Evolutionary conservation across 2,113 vertebrate genomes (phyloP), one percentile per base, ranked within the genome.

Genomic region (Romanogobio albipinnatus): DNA sequence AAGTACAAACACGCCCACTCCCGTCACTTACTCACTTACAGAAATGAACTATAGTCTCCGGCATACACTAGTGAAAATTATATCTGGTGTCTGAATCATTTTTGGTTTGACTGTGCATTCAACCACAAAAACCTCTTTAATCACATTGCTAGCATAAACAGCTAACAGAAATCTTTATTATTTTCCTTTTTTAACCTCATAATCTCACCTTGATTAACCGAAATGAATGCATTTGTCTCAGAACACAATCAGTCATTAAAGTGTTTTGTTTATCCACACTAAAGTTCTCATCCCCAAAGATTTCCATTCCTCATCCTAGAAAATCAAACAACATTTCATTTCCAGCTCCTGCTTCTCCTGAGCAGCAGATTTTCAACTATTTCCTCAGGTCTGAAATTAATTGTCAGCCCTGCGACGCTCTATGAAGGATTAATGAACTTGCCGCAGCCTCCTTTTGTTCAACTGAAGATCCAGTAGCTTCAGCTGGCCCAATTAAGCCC

Each of bases 401-500:
- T 77, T 87, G 83, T 84, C 45, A 76, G 73, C 33, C 10, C 11
- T 62, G 75, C 5, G 3, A n/a, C 13, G 53, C 82, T 88, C 61
- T 64, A 24, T 77, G 73, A 81, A 82, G 74, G 26, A 81, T 84
- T 87, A 86, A 85, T 85, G 70, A 82, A 79, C 66, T 8, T 15
- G 7, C 45, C 56, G 33, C 51, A 36, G 56, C 8, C 1, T 75
- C 81, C 70, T 59, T 88, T 62, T 84, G 70, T 86, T 90, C 9
- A 88, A 68, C 87, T 82, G 49, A 84, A 83, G 87, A 91, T 86
- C 80, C 87, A 79, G 22, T 39, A 85, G 13, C 36, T 89, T 89
- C 81, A 87, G 89, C 85, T 86, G 79, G 77, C 80, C 86, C 73
- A 91, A 86, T 91, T 90, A 91, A 86, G 85, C 85, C 89, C 24